phyloP scores from a whole-genome alignment of 2,113 vertebrate species.

The Okapia johnstoni region DNA sequence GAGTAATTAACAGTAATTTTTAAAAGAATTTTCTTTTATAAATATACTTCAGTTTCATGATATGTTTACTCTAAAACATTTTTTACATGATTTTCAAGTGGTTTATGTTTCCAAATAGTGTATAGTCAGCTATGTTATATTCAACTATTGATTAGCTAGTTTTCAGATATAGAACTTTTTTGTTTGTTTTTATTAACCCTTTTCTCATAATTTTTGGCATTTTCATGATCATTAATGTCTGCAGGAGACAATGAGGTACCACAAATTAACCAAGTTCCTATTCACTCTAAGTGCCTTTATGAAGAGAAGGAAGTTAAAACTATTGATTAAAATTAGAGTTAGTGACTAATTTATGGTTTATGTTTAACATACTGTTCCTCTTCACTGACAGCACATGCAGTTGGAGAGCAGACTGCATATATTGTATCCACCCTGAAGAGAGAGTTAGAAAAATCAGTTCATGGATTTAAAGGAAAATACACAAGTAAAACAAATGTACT shows the following conservation, averaged over 20 bases:
- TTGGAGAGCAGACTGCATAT: neutral
- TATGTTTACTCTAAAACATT: neutral
- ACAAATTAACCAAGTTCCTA: neutral
- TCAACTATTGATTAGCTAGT: neutral
- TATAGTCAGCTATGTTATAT: neutral
- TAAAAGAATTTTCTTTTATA: neutral
- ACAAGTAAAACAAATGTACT: neutral
- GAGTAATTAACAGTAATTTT: neutral
- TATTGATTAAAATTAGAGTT: neutral
- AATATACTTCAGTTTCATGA: neutral
- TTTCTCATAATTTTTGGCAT: neutral
- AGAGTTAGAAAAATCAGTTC: constrained; percentile 20
- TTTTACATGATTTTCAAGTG: neutral
- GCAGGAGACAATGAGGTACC: neutral
- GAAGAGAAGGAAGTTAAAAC: neutral
- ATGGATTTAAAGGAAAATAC: neutral
- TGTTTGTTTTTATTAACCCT: neutral
- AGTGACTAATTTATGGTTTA: neutral
- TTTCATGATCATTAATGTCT: neutral
- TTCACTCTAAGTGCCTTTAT: neutral
- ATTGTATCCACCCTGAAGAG: neutral
- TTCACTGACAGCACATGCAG: neutral
- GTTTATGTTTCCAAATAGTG: neutral
- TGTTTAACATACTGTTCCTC: neutral
- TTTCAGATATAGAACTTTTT: neutral